These are phyloP conservation scores for Psettodes erumei DNA, from an alignment of 2,113 vertebrate genomes.

Conservation along the genomic window DNA sequence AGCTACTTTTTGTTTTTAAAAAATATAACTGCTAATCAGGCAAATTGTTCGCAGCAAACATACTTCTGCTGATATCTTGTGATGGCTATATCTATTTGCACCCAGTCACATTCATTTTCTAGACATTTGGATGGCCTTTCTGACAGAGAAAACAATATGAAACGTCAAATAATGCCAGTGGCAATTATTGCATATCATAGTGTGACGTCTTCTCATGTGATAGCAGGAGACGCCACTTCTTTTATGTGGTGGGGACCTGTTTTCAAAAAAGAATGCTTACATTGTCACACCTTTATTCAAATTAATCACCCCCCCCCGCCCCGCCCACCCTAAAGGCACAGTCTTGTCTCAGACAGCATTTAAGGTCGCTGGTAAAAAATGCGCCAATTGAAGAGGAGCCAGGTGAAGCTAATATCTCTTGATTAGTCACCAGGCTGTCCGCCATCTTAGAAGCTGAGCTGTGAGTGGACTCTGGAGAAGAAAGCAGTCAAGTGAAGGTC, in stretches of 20 bases:
- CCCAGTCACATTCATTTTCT: neutral
- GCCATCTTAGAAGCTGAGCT: neutral
- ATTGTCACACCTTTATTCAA: neutral
- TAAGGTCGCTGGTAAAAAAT: too few relatives aligned
- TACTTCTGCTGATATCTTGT: conserved; percentile 1
- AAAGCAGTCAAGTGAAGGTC: too few relatives aligned
- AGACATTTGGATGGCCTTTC: neutral
- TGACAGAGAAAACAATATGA: neutral
- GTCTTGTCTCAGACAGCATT: neutral
- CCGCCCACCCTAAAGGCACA: neutral
- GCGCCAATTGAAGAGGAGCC: neutral
- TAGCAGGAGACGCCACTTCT: neutral
- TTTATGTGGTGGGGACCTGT: conserved; percentile 3
- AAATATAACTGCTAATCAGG: neutral
- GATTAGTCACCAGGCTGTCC: too few relatives aligned
- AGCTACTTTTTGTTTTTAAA: neutral
- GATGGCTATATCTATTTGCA: neutral
- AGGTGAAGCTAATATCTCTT: neutral
- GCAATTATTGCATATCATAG: neutral
- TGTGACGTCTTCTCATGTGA: neutral
- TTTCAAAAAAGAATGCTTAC: neutral
- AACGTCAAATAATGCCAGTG: neutral
- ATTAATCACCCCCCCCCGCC: too few relatives aligned
- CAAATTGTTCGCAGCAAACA: conserved; percentile 4
- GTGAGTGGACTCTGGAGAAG: neutral